Base-by-base conservation (phyloP, 2,113 vertebrate species). In the Uria aalge region DNA sequence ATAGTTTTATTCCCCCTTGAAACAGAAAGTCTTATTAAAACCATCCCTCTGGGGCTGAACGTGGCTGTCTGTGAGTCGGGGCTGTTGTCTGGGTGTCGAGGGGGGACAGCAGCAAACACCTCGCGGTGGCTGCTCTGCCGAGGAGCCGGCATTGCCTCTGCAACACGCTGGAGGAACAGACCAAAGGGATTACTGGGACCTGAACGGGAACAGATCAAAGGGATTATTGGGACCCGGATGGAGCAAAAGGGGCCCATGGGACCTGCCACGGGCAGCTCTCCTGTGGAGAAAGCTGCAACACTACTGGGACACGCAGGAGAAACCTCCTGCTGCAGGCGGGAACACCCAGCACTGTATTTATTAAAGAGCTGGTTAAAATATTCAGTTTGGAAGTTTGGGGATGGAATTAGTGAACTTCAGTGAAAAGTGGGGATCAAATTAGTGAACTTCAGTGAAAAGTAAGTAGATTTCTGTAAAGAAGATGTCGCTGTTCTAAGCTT, bases 221-320 rank as follows among this genome's bases (percentile, higher is more conserved):
- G 62, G 11, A 23, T 16, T 11, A 29, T 34, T 38, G 43, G 67
- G 62, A 6, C 19, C 40, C 5, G 1, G 64, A 3, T 19, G 45
- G 59, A 30, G 74, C n/a, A 21, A 34, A 38, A 48, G 14, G 30
- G 27, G 45, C 34, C 63, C 23, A 5, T 1, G 0, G 56, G 38
- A 55, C 16, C 68, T 34, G 17, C 41, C 1, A 0, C 1, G 3
- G 34, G 40, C 40, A 13, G 3, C 2, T 78, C 9, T 52, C 19
- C 30, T 1, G 0, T 3, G 17, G 9, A 36, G 34, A n/a, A 34
- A 43, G 6, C 27, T 67, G 19, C 2, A 0, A 11, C 18, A 24
- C 20, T 40, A 1, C 7, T 59, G 4, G 16, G 62, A 11, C 6
- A 6, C 9, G 18, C 34, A 10, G 2, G 30, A 53, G 73, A 53